Evolutionary conservation across 1,140 invertebrate species (phyloP).

Genomic region (Sinella curviseta): DNA sequence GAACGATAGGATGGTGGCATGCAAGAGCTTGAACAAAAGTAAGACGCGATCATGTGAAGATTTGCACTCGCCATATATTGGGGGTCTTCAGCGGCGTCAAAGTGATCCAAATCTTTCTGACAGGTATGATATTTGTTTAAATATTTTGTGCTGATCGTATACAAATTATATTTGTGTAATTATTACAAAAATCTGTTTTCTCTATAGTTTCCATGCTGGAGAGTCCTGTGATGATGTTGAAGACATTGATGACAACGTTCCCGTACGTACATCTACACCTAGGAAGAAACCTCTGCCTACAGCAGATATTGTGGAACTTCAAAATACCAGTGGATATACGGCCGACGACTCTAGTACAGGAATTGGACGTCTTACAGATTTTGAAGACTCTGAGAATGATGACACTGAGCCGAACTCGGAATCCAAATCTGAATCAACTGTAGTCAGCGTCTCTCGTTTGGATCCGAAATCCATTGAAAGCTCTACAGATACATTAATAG

Average conservation of each 20-base stretch:
- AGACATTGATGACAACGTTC: background rate
- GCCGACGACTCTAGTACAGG: background rate
- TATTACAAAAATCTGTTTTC: background rate
- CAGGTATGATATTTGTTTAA: conserved; percentile 53
- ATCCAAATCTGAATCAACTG: conserved; percentile 41
- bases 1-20: conserved; percentile 32
- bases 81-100: conserved; percentile 32
- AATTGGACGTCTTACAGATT: background rate
- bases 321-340: conserved; percentile 19
- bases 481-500: conserved; percentile 59
- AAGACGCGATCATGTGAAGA: conserved; percentile 41
- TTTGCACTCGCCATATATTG: conserved; percentile 20
- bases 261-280: background rate
- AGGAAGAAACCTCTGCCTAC: background rate
- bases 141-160: conserved; percentile 43
- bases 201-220: conserved; percentile 11
- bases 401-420: conserved; percentile 45
- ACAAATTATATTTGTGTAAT: background rate
- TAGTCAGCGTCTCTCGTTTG: conserved; percentile 32
- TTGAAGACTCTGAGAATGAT: conserved; percentile 41
- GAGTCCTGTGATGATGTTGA: background rate
- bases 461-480: conserved; percentile 54
- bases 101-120: conserved; percentile 41
- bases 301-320: background rate
- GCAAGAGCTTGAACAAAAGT: conserved; percentile 14